phyloP scores from a whole-genome alignment of 1,140 invertebrate species.

The Panagrolaimus sp. region DNA sequence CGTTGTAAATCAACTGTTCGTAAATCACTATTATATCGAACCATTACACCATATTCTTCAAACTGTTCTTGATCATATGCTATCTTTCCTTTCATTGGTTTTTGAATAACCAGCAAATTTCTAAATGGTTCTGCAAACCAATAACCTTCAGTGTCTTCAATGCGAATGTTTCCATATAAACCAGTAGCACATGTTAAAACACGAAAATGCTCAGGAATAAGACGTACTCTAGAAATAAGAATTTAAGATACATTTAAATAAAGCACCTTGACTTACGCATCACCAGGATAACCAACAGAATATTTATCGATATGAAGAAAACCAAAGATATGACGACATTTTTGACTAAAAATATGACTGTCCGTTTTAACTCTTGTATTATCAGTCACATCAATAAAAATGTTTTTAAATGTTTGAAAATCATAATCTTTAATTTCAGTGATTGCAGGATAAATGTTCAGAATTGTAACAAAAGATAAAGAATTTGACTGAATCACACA shows the following conservation, averaged over 20 bases:
- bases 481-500: background rate
- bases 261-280: too few relatives aligned
- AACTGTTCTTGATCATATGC: too few relatives aligned
- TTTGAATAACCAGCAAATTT: background rate
- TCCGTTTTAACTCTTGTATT: too few relatives aligned
- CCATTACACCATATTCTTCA: too few relatives aligned
- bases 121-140: background rate
- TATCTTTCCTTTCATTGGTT: too few relatives aligned
- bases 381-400: background rate
- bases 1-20: too few relatives aligned
- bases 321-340: background rate
- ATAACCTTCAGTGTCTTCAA: conserved; percentile 5
- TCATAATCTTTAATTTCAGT: background rate
- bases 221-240: background rate
- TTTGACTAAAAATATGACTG: too few relatives aligned
- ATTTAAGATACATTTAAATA: background rate
- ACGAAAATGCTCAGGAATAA: background rate
- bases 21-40: too few relatives aligned
- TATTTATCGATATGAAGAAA: background rate
- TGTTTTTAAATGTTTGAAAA: background rate
- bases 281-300: background rate
- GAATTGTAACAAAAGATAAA: background rate
- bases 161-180: background rate
- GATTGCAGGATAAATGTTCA: background rate
- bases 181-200: background rate